phyloP scores from a whole-genome alignment of 2,113 vertebrate genomes.

The Pan paniscus region DNA sequence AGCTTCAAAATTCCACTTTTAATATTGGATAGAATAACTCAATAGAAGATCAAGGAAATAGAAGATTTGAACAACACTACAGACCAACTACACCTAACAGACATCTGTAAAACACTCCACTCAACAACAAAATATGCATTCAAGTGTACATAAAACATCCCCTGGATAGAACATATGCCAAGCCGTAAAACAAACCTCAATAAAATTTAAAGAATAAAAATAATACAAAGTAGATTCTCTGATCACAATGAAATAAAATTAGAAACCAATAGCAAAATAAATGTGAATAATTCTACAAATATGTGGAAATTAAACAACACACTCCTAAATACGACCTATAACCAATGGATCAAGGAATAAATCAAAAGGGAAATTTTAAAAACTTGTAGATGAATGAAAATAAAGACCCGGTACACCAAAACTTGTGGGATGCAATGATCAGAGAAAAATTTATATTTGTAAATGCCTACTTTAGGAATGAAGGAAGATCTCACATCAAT shows the following conservation, averaged over 20 bases:
- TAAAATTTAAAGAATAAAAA: background rate
- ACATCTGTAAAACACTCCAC: background rate
- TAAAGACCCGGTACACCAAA: background rate
- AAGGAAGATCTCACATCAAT: background rate
- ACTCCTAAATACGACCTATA: background rate
- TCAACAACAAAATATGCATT: background rate
- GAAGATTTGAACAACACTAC: background rate
- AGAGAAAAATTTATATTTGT: background rate
- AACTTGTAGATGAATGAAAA: background rate
- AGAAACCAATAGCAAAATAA: background rate
- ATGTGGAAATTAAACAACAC: background rate
- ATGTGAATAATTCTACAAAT: background rate
- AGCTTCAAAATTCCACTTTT: background rate
- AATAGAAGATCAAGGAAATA: background rate
- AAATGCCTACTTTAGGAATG: background rate
- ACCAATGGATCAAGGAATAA: background rate
- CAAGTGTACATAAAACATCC: background rate
- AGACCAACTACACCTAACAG: background rate
- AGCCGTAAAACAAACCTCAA: background rate
- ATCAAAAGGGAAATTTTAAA: background rate
- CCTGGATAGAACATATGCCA: background rate
- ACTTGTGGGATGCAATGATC: background rate
- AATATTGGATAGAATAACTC: background rate
- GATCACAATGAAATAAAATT: background rate
- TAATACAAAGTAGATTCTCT: background rate